These are phyloP conservation scores for Epinephelus fuscoguttatus DNA, from an alignment of 2,113 vertebrate species.

Conservation along the genomic window DNA sequence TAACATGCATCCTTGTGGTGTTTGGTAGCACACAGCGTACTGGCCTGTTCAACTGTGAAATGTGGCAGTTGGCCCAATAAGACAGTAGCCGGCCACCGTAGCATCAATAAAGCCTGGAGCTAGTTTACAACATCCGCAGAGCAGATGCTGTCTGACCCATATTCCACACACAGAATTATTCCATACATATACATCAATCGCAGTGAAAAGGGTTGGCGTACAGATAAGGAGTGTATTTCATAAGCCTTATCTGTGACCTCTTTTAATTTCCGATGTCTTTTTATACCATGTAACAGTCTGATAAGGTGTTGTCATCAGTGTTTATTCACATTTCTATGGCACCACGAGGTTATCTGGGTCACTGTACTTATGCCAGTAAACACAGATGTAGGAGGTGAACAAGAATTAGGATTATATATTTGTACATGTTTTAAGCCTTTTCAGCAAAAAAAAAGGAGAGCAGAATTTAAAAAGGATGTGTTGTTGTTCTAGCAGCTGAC, in stretches of 20 bases:
- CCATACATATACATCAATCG: neutral
- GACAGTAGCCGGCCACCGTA: constrained; percentile 13
- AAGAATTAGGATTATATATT: neutral
- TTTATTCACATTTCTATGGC: neutral
- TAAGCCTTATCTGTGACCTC: constrained; percentile 49
- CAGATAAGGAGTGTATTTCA: constrained; percentile 39
- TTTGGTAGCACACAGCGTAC: constrained; percentile 31
- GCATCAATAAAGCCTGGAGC: constrained; percentile 58
- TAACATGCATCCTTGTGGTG: neutral
- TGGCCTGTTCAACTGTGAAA: constrained; percentile 44
- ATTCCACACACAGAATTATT: constrained; percentile 30
- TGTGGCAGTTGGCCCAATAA: constrained; percentile 29
- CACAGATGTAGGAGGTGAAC: neutral
- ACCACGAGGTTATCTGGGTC: neutral
- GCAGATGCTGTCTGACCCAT: constrained; percentile 66
- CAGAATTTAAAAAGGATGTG: too few species aligned
- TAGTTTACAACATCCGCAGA: constrained; percentile 36
- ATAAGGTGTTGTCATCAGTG: neutral
- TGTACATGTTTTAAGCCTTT: neutral
- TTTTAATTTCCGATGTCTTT: constrained; percentile 18
- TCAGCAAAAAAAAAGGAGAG: neutral
- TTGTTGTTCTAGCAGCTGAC: constrained; percentile 14
- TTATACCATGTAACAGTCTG: neutral
- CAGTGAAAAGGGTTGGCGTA: neutral
- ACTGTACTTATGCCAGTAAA: neutral